Evolutionary conservation across 1,140 invertebrate genomes (phyloP).

Genomic region (Cotesia typhae): DNA sequence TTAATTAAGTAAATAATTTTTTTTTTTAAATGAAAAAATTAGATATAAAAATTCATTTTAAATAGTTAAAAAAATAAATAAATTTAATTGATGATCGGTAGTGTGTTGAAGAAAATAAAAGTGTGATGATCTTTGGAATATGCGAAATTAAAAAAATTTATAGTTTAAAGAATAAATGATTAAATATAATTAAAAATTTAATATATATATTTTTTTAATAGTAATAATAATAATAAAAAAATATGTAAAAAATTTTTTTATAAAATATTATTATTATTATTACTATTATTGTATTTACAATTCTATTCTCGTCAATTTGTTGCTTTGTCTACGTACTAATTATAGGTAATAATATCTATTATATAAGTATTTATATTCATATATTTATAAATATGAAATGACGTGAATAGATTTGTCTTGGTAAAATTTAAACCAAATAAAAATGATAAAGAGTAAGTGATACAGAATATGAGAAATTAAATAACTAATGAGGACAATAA

Average conservation of each 20-base stretch:
- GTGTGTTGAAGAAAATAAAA: conserved; percentile 5
- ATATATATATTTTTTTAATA: conserved; percentile 33
- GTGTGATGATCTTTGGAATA: conserved; percentile 30
- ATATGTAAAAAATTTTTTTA: conserved; percentile 32
- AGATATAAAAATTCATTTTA: conserved; percentile 24
- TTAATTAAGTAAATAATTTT: no score
- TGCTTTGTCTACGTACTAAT: conserved; percentile 7
- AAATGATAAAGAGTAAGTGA: conserved; percentile 24
- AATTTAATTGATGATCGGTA: conserved; percentile 16
- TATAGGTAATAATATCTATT: not conserved
- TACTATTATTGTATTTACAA: conserved; percentile 23
- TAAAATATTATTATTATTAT: conserved; percentile 19
- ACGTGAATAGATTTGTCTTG: conserved; percentile 8
- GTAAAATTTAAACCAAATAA: not conserved
- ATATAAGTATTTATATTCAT: conserved; percentile 23
- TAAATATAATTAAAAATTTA: conserved; percentile 35
- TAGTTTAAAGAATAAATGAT: conserved; percentile 5
- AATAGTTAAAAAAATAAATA: conserved; percentile 40
- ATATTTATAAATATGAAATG: not conserved
- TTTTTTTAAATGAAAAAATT: not conserved
- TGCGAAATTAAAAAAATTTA: conserved; percentile 2
- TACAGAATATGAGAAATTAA: conserved; percentile 4
- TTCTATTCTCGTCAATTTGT: conserved; percentile 18
- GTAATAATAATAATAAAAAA: not conserved
- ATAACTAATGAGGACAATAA: not conserved